Percentiles rank a stretch among this genome's conserved stretches.
Evolutionary conservation across 2,797 vertebrate genomes (phyloP).

Genomic region (Brotogeris chrysoptera): DNA sequence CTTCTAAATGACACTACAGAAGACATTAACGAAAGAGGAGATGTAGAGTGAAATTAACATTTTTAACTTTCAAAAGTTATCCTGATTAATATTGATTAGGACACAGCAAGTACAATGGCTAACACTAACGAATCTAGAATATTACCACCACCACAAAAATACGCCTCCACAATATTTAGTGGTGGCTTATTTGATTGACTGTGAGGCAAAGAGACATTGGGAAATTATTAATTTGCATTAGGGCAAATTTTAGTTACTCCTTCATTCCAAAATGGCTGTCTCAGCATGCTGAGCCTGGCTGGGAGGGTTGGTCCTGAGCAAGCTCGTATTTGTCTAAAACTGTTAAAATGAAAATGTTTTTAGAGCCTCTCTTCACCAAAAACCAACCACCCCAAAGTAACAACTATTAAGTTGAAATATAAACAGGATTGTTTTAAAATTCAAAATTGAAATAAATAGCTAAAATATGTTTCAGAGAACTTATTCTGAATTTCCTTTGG

Average conservation of each 20-base stretch:
- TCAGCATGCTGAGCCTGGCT: not conserved
- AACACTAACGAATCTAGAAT: not conserved
- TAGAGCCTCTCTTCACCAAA: not conserved
- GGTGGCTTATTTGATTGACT: not conserved
- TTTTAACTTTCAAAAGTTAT: slow-evolving; percentile 55
- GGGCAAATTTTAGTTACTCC: not conserved
- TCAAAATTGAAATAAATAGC: not conserved
- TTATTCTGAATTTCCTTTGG: not conserved
- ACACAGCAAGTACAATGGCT: not conserved
- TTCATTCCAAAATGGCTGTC: not conserved
- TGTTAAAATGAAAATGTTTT: not conserved
- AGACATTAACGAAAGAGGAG: slow-evolving; percentile 55
- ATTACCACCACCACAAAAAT: not conserved
- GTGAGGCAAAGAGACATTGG: not conserved
- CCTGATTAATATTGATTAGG: slow-evolving; percentile 54
- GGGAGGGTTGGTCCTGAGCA: not conserved
- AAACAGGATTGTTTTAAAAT: not conserved
- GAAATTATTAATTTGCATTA: not conserved
- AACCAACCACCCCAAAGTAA: too few relatives aligned
- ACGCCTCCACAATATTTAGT: not conserved
- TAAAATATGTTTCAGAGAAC: not conserved
- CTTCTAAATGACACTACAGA: slow-evolving; percentile 41
- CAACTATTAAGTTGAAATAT: not conserved
- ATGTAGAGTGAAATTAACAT: slow-evolving; percentile 53
- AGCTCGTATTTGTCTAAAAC: not conserved